phyloP scores from a whole-genome alignment of 2,113 vertebrate genomes.

The Mola mola region DNA sequence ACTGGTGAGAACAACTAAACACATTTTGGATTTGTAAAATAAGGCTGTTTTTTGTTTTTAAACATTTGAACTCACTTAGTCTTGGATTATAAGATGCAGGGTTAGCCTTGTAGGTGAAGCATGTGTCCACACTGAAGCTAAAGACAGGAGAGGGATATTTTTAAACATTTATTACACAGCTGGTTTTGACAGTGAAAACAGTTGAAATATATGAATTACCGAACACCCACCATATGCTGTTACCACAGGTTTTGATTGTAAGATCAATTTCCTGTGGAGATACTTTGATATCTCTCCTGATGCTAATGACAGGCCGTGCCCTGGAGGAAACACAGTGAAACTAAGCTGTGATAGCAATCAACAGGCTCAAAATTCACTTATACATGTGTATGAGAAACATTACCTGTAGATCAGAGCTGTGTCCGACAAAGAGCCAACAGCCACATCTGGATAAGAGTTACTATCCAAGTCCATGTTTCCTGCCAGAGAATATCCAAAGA shows the following conservation, averaged over 20 bases:
- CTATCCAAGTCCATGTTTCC: conserved; percentile 95
- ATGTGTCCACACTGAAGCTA: conserved; percentile 89
- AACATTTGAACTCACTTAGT: conserved; percentile 94
- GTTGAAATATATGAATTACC: conserved; percentile 8
- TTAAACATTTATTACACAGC: not conserved
- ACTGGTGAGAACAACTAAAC: not conserved
- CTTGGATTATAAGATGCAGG: conserved; percentile 84
- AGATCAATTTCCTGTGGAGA: conserved; percentile 83
- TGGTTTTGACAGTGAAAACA: not conserved
- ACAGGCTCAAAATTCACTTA: conserved; percentile 3
- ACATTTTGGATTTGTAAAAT: not conserved
- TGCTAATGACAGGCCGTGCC: conserved; percentile 89
- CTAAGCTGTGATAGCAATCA: conserved; percentile 10
- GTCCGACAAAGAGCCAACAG: conserved; percentile 94
- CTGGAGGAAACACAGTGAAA: conserved; percentile 74
- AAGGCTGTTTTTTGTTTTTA: not conserved
- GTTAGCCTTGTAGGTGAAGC: conserved; percentile 90
- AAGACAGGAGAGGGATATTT: conserved; percentile 38
- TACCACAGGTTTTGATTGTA: conserved; percentile 79
- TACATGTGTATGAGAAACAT: not conserved
- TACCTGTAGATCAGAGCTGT: conserved; percentile 91
- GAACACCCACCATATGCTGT: conserved; percentile 86
- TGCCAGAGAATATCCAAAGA: conserved; percentile 95
- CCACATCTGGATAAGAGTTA: conserved; percentile 94
- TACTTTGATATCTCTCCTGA: conserved; percentile 85